Evolutionary conservation across 1,140 invertebrate genomes (phyloP), one percentile per base, ranked within the genome.

Genomic region (Drosophila ficusphila): DNA sequence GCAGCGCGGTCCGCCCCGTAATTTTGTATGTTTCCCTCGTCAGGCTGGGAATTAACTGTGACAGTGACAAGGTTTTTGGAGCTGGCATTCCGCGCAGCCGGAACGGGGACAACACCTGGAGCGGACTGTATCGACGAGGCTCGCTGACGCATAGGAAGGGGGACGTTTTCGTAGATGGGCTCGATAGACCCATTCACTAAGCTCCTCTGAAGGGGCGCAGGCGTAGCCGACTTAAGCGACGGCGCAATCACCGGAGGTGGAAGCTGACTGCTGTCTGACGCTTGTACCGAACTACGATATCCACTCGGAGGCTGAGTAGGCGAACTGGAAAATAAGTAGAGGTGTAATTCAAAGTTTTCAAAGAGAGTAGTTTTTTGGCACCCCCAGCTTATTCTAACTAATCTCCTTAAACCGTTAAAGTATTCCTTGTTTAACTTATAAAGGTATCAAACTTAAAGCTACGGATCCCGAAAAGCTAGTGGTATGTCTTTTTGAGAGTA

Each of bases 161-260:
- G 95, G 6, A 96, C 94, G 64, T 96, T 96, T 85, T 96, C 95
- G 86, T 96, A 96, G 57, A 96, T 96, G 1, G 95, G 95, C 85
- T 96, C 95, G 16, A 90, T 90, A 4, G 90, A 91, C 5, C 89
- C 90, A 12, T 88, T 91, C 21, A 88, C 78, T 2, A 73, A 71
- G 44, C 69, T 90, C 0, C 89, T 82, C 39, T 91, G 90, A 38
- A 90, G 12, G 0, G 79, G 79, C 5, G 64, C 64, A 9, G 88
- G 64, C 1, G 89, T 71, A 19, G 61, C 39, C 0, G 74, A 71
- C n/a, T 58, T 68, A 7, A 49, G 57, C 2, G 53, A 31, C 0
- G 76, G 29, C n/a, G 34, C 23, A 1, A 25, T 19, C 19, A 61
- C 7, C 7, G 56, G 27, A 8, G 71, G 60, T 23, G 82, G 82